Conservation (phyloP, 2,888 invertebrate species). For the Girardia tigrina region DNA sequence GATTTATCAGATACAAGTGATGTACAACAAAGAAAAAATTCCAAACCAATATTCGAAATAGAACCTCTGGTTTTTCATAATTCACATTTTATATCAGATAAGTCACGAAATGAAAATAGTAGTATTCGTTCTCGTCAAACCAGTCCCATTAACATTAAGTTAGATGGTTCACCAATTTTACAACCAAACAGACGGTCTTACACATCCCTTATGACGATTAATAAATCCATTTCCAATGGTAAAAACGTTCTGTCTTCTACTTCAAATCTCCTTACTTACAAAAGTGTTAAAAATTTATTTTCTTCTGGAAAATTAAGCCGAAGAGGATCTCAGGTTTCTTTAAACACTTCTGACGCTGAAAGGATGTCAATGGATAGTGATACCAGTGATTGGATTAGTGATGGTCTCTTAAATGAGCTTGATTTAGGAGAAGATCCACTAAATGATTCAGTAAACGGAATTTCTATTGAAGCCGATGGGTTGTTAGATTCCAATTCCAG, state of each 20-base stretch:
- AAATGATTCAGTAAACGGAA: not conserved
- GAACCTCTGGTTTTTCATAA: not conserved
- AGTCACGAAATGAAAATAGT: not conserved
- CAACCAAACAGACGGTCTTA: not conserved
- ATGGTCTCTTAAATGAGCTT: not conserved
- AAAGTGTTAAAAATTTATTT: not conserved
- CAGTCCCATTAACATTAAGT: not conserved
- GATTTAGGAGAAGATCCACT: not conserved
- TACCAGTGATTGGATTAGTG: constrained; percentile 17
- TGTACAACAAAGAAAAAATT: not conserved
- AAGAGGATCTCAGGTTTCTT: constrained; percentile 15
- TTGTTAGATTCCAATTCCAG: not conserved
- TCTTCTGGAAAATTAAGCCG: not conserved
- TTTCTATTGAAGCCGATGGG: not conserved
- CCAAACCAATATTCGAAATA: not conserved
- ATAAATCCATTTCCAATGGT: not conserved
- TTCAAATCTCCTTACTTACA: not conserved
- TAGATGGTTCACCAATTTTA: not conserved
- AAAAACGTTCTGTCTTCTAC: not conserved
- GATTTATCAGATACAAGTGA: not conserved
- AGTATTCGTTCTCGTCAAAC: not conserved
- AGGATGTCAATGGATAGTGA: not conserved
- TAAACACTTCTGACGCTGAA: not conserved
- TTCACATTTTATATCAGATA: not conserved
- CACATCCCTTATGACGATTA: not conserved